Percentiles rank a stretch among this genome's conserved stretches.
phyloP scores from a whole-genome alignment of 2,113 vertebrate genomes.

The Rissa tridactyla region DNA sequence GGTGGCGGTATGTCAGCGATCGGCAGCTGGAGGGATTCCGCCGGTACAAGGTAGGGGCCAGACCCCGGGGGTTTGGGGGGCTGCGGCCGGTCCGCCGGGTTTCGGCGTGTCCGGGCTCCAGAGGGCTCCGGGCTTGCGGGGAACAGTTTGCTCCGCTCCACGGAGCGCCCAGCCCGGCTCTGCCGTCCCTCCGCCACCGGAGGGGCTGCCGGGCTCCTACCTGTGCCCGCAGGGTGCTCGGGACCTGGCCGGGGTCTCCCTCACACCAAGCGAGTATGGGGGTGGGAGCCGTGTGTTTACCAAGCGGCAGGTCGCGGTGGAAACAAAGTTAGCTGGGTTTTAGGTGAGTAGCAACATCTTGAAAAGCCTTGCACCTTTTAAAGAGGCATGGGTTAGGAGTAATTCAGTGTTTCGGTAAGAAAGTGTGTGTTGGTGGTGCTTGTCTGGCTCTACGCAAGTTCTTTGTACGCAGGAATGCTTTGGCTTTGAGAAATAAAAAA shows the following conservation, averaged over 20 bases:
- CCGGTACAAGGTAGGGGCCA: slow-evolving; percentile 61
- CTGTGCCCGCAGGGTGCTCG: background rate
- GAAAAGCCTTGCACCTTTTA: background rate
- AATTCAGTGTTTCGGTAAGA: background rate
- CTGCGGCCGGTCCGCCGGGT: background rate
- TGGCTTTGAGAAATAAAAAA: background rate
- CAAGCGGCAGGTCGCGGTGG: background rate
- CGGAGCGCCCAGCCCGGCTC: background rate
- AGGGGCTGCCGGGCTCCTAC: background rate
- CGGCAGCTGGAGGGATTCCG: slow-evolving; percentile 70
- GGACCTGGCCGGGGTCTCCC: background rate
- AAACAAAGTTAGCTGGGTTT: background rate
- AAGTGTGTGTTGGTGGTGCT: fast-evolving
- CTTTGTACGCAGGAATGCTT: fast-evolving
- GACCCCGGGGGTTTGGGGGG: background rate
- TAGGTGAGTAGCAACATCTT: background rate
- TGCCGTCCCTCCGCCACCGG: background rate
- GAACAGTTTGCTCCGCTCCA: background rate
- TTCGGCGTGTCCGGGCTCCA: background rate
- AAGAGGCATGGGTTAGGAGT: background rate
- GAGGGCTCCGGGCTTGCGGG: background rate
- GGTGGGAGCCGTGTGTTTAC: background rate
- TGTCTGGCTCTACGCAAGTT: background rate
- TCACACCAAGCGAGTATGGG: fast-evolving
- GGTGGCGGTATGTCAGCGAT: slow-evolving; percentile 42